Evolutionary conservation across 2,888 invertebrate genomes (phyloP), one percentile per base, ranked within the genome.

Genomic region (Deilephila porcellus): DNA sequence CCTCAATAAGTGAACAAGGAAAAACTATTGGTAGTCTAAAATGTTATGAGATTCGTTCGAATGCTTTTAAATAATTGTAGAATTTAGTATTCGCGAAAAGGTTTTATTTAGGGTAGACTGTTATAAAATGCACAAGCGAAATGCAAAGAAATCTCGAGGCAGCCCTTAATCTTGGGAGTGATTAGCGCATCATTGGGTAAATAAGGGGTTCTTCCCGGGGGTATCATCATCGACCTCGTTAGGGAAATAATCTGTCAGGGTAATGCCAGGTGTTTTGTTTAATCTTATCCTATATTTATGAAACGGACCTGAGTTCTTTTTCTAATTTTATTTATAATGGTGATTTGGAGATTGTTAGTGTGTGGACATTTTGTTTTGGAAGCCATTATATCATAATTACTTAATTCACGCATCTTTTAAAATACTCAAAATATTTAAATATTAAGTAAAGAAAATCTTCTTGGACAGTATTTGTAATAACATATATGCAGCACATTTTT

Each of bases 131-230:
- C 2, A 0, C 2, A 14, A 45, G 11, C 37, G 37, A 7, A 5
- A 0, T 37, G 37, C 11, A 8, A n/a, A 73, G 71, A 75, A 76
- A 74, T 72, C 62, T 60, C 71, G 71, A 73, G 74, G 70, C 71
- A 60, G 37, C 67, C 72, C 70, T 71, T 76, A 76, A 78, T 75
- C 76, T 74, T 64, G 71, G 60, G 76, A 75, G 76, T 73, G 67
- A 78, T 76, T 76, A 76, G 74, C 73, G 75, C 73, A 74, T 74
- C 75, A 52, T 76, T 75, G 64, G 60, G 37, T 73, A 74, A 76
- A 76, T 78, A 78, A 76, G 72, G 64, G 72, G 25, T 59, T 11
- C 64, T 2, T 8, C 59, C 37, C 64, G 64, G 37, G 34, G 73
- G 72, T 70, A 75, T 73, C 73, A 75, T 74, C 71, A 53, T 45